These are phyloP conservation scores for Pongo pygmaeus DNA, from an alignment of 2,113 vertebrate genomes.

Conservation along the genomic window DNA sequence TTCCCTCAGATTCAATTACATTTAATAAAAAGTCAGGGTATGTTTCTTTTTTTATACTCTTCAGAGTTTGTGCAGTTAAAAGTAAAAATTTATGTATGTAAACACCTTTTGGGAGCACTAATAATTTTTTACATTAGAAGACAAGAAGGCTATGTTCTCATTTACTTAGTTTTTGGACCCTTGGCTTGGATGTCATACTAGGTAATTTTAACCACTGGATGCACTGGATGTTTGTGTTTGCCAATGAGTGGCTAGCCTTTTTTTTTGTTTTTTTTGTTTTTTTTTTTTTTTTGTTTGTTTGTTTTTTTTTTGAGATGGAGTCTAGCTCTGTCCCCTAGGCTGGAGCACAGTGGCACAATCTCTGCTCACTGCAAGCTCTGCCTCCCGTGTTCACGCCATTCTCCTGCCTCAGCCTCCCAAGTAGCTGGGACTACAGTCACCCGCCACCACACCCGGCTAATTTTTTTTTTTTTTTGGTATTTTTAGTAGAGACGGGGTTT, in stretches of 20 bases:
- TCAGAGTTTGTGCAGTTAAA: slow-evolving; percentile 23
- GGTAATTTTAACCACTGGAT: slow-evolving; percentile 7
- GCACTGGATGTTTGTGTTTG: slow-evolving; percentile 46
- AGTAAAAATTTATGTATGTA: not conserved
- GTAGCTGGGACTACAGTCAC: no score
- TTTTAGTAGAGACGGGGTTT: no score
- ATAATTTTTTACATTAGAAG: not conserved
- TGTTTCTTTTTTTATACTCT: not conserved
- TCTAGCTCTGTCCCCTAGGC: no score
- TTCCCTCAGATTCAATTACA: not conserved
- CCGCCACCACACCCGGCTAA: no score
- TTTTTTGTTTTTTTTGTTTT: no score
- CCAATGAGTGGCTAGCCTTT: slow-evolving; percentile 47
- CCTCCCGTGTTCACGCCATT: no score
- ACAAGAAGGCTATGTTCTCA: not conserved
- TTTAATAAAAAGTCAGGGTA: not conserved
- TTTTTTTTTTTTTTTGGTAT: no score
- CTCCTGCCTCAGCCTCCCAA: no score
- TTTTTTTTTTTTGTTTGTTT: no score
- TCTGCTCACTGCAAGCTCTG: no score
- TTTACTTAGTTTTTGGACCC: slow-evolving; percentile 33
- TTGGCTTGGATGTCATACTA: not conserved
- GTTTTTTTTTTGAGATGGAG: no score
- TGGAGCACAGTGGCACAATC: no score
- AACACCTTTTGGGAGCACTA: slow-evolving; percentile 41